Evolutionary conservation across 2,797 vertebrate species (phyloP).

Genomic region (Acanthornis magna): DNA sequence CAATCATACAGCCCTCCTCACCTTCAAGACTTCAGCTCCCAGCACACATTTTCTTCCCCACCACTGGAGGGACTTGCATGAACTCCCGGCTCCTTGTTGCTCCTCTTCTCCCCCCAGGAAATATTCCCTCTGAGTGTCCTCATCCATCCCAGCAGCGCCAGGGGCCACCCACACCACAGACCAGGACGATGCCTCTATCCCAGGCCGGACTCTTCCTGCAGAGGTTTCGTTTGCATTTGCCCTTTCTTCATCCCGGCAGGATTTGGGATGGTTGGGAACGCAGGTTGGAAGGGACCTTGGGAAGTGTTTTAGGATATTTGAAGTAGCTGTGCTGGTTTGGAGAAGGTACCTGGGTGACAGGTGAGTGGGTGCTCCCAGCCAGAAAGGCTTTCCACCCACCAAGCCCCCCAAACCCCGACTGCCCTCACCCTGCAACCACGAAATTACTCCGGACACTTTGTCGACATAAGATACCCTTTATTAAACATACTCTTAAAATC

Average conservation of each 20-base stretch:
- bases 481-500: constrained; percentile 53
- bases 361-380: neutral
- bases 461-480: constrained; percentile 16
- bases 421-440: neutral
- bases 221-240: neutral
- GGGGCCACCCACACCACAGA: no score
- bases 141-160: neutral
- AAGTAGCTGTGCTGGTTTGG: neutral
- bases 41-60: neutral
- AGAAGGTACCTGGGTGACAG: neutral
- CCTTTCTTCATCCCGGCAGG: neutral
- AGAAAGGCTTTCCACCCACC: neutral
- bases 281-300: neutral
- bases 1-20: neutral
- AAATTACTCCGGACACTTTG: accelerated
- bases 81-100: neutral
- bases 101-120: neutral
- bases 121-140: neutral
- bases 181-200: neutral
- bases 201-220: neutral
- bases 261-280: neutral
- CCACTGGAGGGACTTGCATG: neutral
- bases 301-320: neutral
- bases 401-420: accelerated
- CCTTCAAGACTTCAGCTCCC: neutral